A percentile compares a stretch with the other conserved stretches of the same genome.
Evolutionary conservation across 2,888 invertebrate genomes (phyloP).

Genomic region (Eupithecia inturbata): DNA sequence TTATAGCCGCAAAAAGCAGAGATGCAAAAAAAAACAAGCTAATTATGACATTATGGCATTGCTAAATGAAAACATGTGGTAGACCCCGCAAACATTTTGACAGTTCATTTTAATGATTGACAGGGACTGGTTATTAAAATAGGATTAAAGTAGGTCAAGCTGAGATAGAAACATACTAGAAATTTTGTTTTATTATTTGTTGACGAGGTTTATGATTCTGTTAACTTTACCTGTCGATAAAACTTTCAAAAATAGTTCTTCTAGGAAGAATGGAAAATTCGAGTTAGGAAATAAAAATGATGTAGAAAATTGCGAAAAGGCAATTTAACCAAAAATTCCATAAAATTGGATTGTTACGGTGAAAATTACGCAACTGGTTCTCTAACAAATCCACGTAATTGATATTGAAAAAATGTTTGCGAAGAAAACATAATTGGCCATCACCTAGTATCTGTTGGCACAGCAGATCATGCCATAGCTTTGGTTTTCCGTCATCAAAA

Average conservation of each 20-base stretch:
- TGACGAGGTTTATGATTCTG: not conserved
- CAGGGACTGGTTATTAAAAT: not conserved
- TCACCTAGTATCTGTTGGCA: too few relatives aligned
- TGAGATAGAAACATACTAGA: not conserved
- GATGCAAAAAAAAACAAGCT: not conserved
- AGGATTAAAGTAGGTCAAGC: not conserved
- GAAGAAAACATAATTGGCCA: too few relatives aligned
- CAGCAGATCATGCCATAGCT: too few relatives aligned
- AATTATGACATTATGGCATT: not conserved
- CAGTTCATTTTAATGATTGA: constrained; percentile 29
- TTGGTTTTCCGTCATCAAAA: too few relatives aligned
- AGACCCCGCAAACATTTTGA: constrained; percentile 34
- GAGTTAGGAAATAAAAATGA: not conserved
- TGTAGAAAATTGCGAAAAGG: not conserved
- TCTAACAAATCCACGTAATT: too few relatives aligned
- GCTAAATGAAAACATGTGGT: constrained; percentile 33
- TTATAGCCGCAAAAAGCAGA: not conserved
- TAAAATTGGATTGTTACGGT: too few relatives aligned
- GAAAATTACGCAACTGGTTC: not conserved
- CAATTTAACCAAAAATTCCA: not conserved
- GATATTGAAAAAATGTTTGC: too few relatives aligned
- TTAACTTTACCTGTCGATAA: not conserved
- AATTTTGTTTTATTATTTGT: not conserved
- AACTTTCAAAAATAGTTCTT: not conserved
- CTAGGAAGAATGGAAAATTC: not conserved